Conservation (phyloP, 2,797 vertebrate genomes). For the Lepus oiostolus region DNA sequence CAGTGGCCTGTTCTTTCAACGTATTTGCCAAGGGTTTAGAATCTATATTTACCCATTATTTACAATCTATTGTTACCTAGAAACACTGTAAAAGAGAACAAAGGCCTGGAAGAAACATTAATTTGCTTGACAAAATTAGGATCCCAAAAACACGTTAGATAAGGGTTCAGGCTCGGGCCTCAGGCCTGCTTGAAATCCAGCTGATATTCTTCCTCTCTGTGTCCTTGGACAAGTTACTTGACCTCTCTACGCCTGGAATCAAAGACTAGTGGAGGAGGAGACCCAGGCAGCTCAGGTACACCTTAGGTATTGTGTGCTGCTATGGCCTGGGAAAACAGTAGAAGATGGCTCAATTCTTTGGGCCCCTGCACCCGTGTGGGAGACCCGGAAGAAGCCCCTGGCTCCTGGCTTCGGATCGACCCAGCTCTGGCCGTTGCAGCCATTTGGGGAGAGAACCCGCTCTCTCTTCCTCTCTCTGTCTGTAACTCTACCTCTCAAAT, state of each 20-base stretch:
- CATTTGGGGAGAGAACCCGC: no score
- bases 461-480: no score
- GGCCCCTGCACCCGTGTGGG: no score
- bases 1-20: not conserved
- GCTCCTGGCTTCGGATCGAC: no score
- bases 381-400: no score
- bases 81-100: slow-evolving; percentile 19
- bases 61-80: not conserved
- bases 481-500: no score
- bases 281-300: not conserved
- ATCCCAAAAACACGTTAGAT: not conserved
- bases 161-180: not conserved
- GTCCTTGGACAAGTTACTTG: not conserved
- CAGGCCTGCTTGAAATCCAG: not conserved
- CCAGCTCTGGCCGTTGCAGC: no score
- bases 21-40: not conserved
- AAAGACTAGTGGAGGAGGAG: not conserved
- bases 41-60: slow-evolving; percentile 28
- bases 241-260: not conserved
- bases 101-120: not conserved
- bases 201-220: not conserved
- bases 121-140: slow-evolving; percentile 12
- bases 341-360: no score
- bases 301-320: not conserved
- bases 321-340: no score